A percentile compares a stretch with the other conserved stretches of the same genome.
Conservation (phyloP, 2,888 invertebrate genomes). For the Dendrolimus houi region DNA sequence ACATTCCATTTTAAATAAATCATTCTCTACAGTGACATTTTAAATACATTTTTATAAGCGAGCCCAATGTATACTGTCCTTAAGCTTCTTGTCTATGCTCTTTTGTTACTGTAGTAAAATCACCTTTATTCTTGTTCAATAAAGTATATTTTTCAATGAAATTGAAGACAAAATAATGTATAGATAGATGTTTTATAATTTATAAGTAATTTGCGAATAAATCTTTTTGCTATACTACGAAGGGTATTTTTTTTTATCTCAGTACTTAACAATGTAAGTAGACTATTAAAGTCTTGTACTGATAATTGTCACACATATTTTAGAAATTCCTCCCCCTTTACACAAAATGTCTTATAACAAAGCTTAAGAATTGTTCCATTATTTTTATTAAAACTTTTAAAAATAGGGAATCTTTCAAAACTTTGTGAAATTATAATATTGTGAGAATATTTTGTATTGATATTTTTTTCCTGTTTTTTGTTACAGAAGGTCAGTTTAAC, state of each 20-base stretch:
- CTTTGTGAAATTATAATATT: constrained; percentile 21
- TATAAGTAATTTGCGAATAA: constrained; percentile 76
- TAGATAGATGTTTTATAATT: constrained; percentile 40
- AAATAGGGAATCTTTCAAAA: constrained; percentile 19
- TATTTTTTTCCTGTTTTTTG: constrained; percentile 37
- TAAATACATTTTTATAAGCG: constrained; percentile 75
- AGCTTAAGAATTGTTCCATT: constrained; percentile 29
- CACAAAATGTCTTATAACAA: constrained; percentile 21
- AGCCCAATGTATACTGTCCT: constrained; percentile 45
- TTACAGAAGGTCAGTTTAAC: constrained; percentile 68
- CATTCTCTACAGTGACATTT: constrained; percentile 65
- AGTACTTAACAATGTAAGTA: constrained; percentile 57
- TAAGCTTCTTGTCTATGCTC: constrained; percentile 14
- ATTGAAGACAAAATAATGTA: neutral
- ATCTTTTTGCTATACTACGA: constrained; percentile 50
- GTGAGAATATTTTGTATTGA: constrained; percentile 39
- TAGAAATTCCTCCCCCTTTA: constrained; percentile 42
- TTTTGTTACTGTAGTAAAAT: neutral
- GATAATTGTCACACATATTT: constrained; percentile 78
- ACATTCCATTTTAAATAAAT: constrained; percentile 62
- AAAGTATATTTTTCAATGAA: neutral
- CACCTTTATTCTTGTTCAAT: neutral
- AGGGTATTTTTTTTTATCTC: constrained; percentile 59
- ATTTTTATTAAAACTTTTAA: constrained; percentile 32
- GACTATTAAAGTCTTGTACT: constrained; percentile 73